phyloP scores from a whole-genome alignment of 2,797 vertebrate genomes.

The Tokudaia tokunoshimensis region DNA sequence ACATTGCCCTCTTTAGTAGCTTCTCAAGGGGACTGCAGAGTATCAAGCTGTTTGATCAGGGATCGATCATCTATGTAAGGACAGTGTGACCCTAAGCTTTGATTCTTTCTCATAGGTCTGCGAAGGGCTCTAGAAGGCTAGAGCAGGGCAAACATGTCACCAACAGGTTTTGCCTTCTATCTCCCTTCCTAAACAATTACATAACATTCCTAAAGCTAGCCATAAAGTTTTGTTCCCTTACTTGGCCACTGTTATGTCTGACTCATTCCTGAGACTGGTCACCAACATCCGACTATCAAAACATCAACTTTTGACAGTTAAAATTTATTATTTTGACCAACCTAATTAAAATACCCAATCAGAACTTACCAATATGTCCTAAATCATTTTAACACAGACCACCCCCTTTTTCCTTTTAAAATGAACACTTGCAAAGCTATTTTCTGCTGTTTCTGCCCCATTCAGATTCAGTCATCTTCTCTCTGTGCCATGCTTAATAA shows the following conservation, averaged over 20 bases:
- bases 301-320: background rate
- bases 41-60: background rate
- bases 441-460: background rate
- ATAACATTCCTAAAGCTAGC: background rate
- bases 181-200: background rate
- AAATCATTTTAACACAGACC: background rate
- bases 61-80: background rate
- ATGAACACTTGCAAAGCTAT: background rate
- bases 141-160: background rate
- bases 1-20: background rate
- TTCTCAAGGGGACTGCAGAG: background rate
- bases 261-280: background rate
- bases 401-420: background rate
- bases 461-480: background rate
- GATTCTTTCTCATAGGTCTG: background rate
- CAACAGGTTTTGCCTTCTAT: background rate
- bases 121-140: background rate
- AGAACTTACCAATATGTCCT: background rate
- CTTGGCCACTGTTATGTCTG: background rate
- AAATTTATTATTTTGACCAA: background rate
- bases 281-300: background rate
- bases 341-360: background rate
- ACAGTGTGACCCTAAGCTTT: background rate
- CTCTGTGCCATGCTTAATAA: background rate
- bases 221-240: background rate